A percentile compares a stretch with the other conserved stretches of the same genome.
Evolutionary conservation across 2,797 vertebrate species (phyloP).

Genomic region (Micrastur ruficollis): DNA sequence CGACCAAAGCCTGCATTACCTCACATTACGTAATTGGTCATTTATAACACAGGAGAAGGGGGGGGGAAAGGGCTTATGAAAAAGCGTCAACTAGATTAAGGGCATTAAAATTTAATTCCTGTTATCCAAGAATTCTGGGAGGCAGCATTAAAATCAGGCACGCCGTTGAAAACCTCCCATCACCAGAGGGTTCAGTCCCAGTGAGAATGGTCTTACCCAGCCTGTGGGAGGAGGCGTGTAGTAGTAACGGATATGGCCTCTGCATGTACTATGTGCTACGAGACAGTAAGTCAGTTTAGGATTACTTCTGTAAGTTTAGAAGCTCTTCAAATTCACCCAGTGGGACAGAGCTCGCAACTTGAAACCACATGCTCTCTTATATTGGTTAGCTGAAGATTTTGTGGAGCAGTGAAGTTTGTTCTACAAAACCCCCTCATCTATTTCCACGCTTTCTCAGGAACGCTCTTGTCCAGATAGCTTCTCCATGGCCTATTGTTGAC

Average conservation of each 20-base stretch:
- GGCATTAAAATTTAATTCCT: slow-evolving; percentile 42
- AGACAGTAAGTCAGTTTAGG: background rate
- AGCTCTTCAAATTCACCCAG: background rate
- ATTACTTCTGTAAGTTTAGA: background rate
- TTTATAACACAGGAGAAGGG: slow-evolving; percentile 57
- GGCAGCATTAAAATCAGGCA: background rate
- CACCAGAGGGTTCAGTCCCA: background rate
- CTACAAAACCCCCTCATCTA: background rate
- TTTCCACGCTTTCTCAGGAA: background rate
- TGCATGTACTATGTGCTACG: background rate
- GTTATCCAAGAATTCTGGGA: slow-evolving; percentile 42
- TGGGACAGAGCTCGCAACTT: background rate
- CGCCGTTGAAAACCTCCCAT: background rate
- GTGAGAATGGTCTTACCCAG: background rate
- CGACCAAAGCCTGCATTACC: slow-evolving; percentile 47
- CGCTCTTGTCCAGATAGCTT: background rate
- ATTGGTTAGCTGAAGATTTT: background rate
- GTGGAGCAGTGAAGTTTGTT: background rate
- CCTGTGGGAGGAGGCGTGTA: background rate
- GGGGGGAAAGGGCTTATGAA: slow-evolving; percentile 8
- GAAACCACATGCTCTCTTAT: background rate
- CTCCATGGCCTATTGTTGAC: background rate
- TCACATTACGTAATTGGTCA: slow-evolving; percentile 68
- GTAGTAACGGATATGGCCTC: background rate
- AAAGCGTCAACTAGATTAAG: slow-evolving; percentile 43